Evolutionary conservation across 2,888 invertebrate species (phyloP), one percentile per base, ranked within the genome.

Genomic region (Tenthredo amoena): DNA sequence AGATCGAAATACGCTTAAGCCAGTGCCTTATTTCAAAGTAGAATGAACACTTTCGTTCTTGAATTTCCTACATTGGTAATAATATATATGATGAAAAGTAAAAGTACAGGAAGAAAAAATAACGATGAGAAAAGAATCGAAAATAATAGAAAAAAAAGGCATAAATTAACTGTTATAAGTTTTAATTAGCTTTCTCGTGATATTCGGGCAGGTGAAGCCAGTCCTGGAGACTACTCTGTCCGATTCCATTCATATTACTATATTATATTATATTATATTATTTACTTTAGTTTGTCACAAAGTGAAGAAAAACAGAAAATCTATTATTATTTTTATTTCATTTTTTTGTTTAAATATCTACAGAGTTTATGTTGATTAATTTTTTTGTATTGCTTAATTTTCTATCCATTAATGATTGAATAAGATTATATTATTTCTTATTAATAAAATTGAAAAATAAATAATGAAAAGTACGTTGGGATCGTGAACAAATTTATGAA

Each of bases 321-420:
- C 18, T 72, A 43, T 40, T 72, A 74, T 43, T 43, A 40, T 43
- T 43, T n/a, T 21, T 37, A 31, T 71, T 71, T 34, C 37, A 18
- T 77, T 26, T 65, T 43, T 68, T 65, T 86, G 87, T 86, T 88
- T 87, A 88, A 88, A 87, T 85, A 86, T 76, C 72, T 62, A 76
- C 55, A 84, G 84, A n/a, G 86, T 89, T 89, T 88, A 86, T 65
- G 87, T 89, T 89, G 86, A 85, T 86, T 87, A 86, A 87, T 89
- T 58, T 77, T 87, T 82, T 55, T 40, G 47, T 58, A 86, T 85
- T 65, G 3, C 12, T 43, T 43, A 43, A 10, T 43, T 74, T 72
- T 74, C 43, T 74, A 40, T 74, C 43, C 40, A 43, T 43, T 74
- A 21, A 74, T 43, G 10, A 43, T 74, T 74, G 1, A 43, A 74